These are phyloP conservation scores for Furnarius figulus DNA, from an alignment of 2,113 vertebrate genomes.

Conservation along the genomic window DNA sequence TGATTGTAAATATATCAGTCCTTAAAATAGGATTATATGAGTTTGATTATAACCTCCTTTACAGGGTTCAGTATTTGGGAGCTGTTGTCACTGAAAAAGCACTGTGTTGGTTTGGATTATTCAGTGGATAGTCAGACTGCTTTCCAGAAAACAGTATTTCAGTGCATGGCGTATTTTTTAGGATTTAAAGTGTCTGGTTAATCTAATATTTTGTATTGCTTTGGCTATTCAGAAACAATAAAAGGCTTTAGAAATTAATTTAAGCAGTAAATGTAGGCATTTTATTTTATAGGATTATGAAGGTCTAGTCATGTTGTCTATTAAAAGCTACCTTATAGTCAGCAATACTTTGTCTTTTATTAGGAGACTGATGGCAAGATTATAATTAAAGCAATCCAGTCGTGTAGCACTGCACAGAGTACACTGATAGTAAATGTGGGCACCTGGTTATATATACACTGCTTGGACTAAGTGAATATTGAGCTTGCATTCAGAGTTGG, in stretches of 20 bases:
- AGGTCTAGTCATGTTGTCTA: conserved; percentile 47
- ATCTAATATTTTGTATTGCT: conserved; percentile 44
- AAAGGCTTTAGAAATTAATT: conserved; percentile 54
- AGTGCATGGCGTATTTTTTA: neutral
- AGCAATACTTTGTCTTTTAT: conserved; percentile 54
- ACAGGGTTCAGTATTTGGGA: neutral
- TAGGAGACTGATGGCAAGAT: conserved; percentile 57
- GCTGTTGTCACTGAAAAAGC: neutral
- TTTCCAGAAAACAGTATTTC: neutral
- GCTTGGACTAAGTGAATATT: neutral
- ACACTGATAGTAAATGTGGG: conserved; percentile 22
- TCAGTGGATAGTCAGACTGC: neutral
- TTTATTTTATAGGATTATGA: conserved; percentile 64
- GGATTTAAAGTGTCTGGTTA: neutral
- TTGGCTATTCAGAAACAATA: conserved; percentile 16
- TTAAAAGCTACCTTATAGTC: conserved; percentile 62
- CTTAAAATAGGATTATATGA: neutral
- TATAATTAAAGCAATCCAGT: conserved; percentile 61
- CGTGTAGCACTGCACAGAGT: conserved; percentile 21
- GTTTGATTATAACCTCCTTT: neutral
- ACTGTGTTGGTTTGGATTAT: neutral
- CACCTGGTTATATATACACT: neutral
- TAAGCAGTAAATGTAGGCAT: conserved; percentile 42
- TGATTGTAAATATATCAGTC: neutral
- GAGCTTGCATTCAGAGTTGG: neutral